phyloP scores from a whole-genome alignment of 1,140 invertebrate species.

The Elymnias hypermnestra region DNA sequence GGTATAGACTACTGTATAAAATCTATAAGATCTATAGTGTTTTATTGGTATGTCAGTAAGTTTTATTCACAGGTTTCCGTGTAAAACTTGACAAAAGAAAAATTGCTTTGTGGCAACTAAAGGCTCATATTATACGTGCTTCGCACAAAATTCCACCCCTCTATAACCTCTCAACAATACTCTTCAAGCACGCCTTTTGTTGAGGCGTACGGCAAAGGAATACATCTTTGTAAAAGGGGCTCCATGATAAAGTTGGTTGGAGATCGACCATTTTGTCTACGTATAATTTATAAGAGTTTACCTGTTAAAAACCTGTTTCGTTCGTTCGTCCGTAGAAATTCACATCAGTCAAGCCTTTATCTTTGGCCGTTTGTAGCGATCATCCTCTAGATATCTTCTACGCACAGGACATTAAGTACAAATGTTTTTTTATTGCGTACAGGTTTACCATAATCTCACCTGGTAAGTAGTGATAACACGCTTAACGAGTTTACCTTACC shows the following conservation, averaged over 20 bases:
- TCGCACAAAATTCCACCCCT: constrained; percentile 9
- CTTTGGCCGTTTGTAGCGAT: constrained; percentile 25
- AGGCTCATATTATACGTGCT: constrained; percentile 9
- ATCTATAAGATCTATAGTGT: too few relatives aligned
- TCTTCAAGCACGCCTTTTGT: constrained; percentile 25
- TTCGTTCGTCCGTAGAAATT: constrained; percentile 46
- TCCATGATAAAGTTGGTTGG: constrained; percentile 33
- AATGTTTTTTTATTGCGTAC: too few relatives aligned
- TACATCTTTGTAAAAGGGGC: constrained; percentile 46
- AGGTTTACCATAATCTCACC: too few relatives aligned
- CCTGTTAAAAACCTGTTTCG: constrained; percentile 59
- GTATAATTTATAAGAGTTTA: constrained; percentile 58
- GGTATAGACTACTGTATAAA: too few relatives aligned
- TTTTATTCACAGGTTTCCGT: constrained; percentile 15
- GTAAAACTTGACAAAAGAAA: constrained; percentile 12
- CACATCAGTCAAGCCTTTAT: constrained; percentile 39
- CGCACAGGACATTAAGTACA: too few relatives aligned
- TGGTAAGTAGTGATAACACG: too few relatives aligned
- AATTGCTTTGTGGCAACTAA: constrained; percentile 2
- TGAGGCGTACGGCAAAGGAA: constrained; percentile 40
- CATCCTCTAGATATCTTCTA: constrained; percentile 26
- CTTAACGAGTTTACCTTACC: too few relatives aligned
- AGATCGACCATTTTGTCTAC: constrained; percentile 47
- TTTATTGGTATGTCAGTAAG: constrained; percentile 4
- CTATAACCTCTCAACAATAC: constrained; percentile 22